These are phyloP conservation scores for Chiloscyllium plagiosum DNA, from an alignment of 2,113 vertebrate genomes.

Conservation along the genomic window DNA sequence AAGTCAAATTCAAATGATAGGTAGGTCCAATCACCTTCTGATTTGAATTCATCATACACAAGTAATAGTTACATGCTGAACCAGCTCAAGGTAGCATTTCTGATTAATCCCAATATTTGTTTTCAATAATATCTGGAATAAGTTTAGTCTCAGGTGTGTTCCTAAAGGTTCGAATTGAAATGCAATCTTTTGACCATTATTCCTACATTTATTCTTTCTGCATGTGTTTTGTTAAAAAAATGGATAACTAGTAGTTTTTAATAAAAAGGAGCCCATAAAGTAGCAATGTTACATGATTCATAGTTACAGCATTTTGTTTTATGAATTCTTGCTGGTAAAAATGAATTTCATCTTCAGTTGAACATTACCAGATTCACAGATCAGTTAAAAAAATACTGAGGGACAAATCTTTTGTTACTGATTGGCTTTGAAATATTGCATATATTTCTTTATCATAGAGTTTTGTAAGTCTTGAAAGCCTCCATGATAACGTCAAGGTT, in stretches of 20 bases:
- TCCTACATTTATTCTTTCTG: not conserved
- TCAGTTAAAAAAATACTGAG: not conserved
- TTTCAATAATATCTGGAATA: too few relatives aligned
- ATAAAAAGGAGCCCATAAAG: not conserved
- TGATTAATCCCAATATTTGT: not conserved
- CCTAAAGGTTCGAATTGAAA: not conserved
- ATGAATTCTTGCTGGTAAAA: conserved; percentile 23
- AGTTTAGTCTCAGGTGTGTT: not conserved
- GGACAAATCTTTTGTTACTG: not conserved
- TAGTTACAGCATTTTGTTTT: not conserved
- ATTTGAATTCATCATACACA: too few relatives aligned
- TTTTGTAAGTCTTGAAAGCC: not conserved
- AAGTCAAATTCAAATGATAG: not conserved
- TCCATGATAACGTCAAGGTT: not conserved
- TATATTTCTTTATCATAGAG: not conserved
- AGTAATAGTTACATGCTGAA: too few relatives aligned
- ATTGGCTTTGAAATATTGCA: not conserved
- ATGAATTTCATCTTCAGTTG: not conserved
- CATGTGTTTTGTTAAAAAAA: not conserved
- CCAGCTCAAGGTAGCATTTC: not conserved
- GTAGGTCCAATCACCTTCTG: not conserved
- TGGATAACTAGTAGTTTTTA: not conserved
- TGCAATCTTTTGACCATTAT: not conserved
- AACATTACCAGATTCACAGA: not conserved
- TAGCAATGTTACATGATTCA: not conserved